phyloP scores from a whole-genome alignment of 2,888 invertebrate genomes.

The Acanthosepion pharaonis region DNA sequence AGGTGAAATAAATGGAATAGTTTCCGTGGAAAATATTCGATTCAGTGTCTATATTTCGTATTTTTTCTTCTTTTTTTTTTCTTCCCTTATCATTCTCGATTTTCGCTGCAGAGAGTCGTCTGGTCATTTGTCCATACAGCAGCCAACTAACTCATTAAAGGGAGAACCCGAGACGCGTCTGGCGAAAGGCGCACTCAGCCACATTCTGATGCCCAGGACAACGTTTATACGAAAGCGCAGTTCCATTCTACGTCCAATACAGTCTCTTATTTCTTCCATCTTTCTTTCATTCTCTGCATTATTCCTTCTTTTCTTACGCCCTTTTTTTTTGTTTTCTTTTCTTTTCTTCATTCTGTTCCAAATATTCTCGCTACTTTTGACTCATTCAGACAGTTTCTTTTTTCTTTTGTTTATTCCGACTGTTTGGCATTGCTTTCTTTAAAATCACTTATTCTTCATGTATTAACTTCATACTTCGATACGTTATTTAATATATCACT shows the following conservation, averaged over 20 bases:
- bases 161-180: constrained; percentile 16
- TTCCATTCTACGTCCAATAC: background rate
- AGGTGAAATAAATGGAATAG: background rate
- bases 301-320: background rate
- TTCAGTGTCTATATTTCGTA: background rate
- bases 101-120: background rate
- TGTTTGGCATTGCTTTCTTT: too few relatives aligned
- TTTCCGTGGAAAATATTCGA: background rate
- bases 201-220: constrained; percentile 25
- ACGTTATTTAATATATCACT: too few relatives aligned
- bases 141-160: background rate
- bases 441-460: too few relatives aligned
- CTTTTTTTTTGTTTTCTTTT: background rate
- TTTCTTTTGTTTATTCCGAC: too few relatives aligned
- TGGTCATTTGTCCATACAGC: background rate
- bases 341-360: background rate
- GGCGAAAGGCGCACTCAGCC: background rate
- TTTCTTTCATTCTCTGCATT: background rate
- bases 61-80: background rate
- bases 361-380: too few relatives aligned
- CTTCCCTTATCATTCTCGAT: background rate
- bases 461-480: too few relatives aligned
- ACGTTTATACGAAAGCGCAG: background rate
- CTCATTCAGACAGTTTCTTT: too few relatives aligned
- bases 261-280: background rate